These are phyloP conservation scores for Ceriagrion tenellum DNA, from an alignment of 2,888 invertebrate genomes.

Conservation along the genomic window DNA sequence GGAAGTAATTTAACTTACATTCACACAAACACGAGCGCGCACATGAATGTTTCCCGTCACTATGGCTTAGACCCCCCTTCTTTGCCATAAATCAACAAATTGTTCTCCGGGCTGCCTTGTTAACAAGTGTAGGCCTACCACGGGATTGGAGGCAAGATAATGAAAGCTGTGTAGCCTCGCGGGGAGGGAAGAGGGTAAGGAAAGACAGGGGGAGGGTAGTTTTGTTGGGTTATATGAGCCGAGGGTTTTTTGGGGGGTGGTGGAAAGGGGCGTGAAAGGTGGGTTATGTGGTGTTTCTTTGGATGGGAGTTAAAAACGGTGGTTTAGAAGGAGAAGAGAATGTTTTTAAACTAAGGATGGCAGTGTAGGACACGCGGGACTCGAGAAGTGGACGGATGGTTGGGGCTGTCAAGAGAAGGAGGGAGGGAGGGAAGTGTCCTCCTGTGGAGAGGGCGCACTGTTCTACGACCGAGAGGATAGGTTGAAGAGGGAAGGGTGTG, in stretches of 20 bases:
- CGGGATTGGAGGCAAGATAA: slow-evolving; percentile 60
- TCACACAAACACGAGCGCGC: slow-evolving; percentile 37
- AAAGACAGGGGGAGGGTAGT: background rate
- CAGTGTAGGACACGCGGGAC: background rate
- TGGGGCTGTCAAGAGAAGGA: background rate
- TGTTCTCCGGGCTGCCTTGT: slow-evolving; percentile 52
- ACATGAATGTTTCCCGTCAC: slow-evolving; percentile 52
- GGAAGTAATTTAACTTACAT: slow-evolving; percentile 61
- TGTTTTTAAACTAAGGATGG: background rate
- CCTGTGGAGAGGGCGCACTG: background rate
- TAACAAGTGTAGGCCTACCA: slow-evolving; percentile 62
- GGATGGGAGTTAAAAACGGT: background rate
- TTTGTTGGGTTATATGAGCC: too few species aligned
- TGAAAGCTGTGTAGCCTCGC: slow-evolving; percentile 61
- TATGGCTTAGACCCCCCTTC: background rate
- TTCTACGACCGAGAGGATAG: too few species aligned
- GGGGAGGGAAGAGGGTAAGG: background rate
- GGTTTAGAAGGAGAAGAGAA: background rate
- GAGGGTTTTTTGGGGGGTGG: background rate
- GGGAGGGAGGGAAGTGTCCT: too few species aligned
- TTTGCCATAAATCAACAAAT: slow-evolving; percentile 56
- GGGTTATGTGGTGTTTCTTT: background rate
- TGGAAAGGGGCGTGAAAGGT: background rate
- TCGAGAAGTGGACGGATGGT: background rate
- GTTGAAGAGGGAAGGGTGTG: background rate